phyloP scores from a whole-genome alignment of 2,113 vertebrate genomes.

The Nematolebias whitei region DNA sequence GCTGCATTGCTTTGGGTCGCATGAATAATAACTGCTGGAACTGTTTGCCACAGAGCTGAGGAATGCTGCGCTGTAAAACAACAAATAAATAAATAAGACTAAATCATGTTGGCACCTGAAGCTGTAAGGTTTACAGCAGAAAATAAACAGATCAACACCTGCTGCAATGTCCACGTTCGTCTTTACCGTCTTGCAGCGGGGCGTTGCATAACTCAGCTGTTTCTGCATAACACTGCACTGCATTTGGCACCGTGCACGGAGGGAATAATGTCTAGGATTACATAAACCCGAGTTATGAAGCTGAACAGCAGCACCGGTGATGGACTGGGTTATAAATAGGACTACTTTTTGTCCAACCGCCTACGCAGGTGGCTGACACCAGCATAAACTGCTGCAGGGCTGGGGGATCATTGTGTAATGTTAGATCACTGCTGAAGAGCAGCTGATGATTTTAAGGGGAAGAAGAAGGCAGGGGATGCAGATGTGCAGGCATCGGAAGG shows the following conservation, averaged over 20 bases:
- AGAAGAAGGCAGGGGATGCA: slow-evolving; percentile 14
- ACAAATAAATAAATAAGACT: background rate
- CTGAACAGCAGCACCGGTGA: slow-evolving; percentile 43
- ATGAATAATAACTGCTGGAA: too few species aligned
- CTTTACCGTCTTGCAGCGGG: slow-evolving; percentile 36
- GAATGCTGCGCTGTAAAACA: background rate
- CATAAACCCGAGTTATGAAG: slow-evolving; percentile 44
- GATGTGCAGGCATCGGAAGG: slow-evolving; percentile 42
- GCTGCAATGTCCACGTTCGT: slow-evolving; percentile 26
- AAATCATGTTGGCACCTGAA: background rate
- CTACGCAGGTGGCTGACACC: slow-evolving; percentile 69
- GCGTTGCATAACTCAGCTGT: slow-evolving; percentile 50
- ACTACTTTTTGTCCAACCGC: slow-evolving; percentile 48
- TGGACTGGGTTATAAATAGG: slow-evolving; percentile 67
- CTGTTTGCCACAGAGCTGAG: too few species aligned
- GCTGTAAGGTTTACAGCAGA: background rate
- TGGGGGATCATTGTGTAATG: slow-evolving; percentile 33
- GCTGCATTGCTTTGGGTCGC: too few species aligned
- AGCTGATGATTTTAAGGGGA: slow-evolving; percentile 11
- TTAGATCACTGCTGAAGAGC: slow-evolving; percentile 2
- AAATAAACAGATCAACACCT: slow-evolving; percentile 23
- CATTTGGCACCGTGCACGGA: slow-evolving; percentile 25
- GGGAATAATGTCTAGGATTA: slow-evolving; percentile 53
- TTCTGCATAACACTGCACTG: slow-evolving; percentile 39
- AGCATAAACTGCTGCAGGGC: slow-evolving; percentile 47